A percentile compares a stretch with the other conserved stretches of the same genome.
Evolutionary conservation across 2,113 vertebrate species (phyloP).

Genomic region (Typhlomys cinereus): DNA sequence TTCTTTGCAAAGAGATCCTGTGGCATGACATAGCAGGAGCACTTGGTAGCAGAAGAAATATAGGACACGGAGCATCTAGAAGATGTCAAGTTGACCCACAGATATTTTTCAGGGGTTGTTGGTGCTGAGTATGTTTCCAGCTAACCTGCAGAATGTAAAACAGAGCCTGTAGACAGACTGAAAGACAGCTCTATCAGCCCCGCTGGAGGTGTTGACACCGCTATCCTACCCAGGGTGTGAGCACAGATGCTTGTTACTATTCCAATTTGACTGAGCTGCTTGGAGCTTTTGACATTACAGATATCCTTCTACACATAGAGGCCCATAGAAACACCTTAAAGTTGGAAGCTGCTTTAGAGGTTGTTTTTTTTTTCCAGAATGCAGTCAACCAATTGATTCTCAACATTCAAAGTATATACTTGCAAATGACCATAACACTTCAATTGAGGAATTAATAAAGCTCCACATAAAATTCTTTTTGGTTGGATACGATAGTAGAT

Average conservation of each 20-base stretch:
- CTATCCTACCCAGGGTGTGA: conserved; percentile 65
- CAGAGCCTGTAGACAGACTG: conserved; percentile 72
- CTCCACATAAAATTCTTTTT: not conserved
- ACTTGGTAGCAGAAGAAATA: conserved; percentile 45
- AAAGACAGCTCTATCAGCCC: conserved; percentile 62
- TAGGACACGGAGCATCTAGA: conserved; percentile 14
- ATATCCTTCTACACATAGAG: conserved; percentile 48
- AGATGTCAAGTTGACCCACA: conserved; percentile 62
- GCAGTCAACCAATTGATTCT: not conserved
- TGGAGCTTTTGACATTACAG: conserved; percentile 72
- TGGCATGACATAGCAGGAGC: conserved; percentile 29
- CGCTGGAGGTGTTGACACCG: conserved; percentile 66
- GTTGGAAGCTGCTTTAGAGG: conserved; percentile 8
- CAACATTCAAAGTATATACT: not conserved
- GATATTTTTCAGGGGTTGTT: conserved; percentile 54
- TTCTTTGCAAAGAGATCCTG: conserved; percentile 25
- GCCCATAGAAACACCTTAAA: conserved; percentile 44
- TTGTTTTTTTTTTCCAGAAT: conserved; percentile 51
- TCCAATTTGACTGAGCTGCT: conserved; percentile 61
- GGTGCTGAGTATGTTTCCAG: conserved; percentile 49
- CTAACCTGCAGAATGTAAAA: conserved; percentile 67
- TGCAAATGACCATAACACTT: not conserved
- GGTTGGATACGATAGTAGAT: not conserved
- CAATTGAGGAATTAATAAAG: not conserved
- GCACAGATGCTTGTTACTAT: conserved; percentile 74